Base-by-base conservation (phyloP, 2,888 invertebrate species). In the Heliconius cydno region DNA sequence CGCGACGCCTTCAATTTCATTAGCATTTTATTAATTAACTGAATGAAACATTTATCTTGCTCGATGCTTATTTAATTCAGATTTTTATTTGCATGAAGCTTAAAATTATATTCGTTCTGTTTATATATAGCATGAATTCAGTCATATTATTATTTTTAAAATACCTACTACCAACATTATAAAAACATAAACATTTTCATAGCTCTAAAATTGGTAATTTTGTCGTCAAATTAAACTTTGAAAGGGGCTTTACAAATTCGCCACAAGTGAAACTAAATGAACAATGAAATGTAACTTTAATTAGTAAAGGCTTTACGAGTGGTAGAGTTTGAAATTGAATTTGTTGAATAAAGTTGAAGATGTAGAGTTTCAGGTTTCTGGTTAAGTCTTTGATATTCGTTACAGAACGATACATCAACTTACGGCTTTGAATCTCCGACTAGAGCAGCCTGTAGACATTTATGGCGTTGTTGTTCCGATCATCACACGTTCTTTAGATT, bases 401-500 rank as follows among this genome's bases (percentile, higher is more conserved):
- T 83, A 87, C 91, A 98, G 98, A 98, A 98, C 90, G 98, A 98
- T 87, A 98, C 98, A 85, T 98, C 98, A 89, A 98, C 98, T n/a
- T 99, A 98, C 92, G 98, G 98, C 10, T 99, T 99, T 93, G 98
- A 99, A 94, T 98, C 98, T 38, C 98, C 98, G 72, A 98, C 98
- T 79, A 97, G 98, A 86, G 96, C 98, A 38, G 98, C 98, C 25
- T 99, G 99, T 91, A 98, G 99, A 88, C 99, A 99, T 94, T 96
- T 99, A 85, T 99, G 99, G 98, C 97, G 98, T 86, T 99, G 99
- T 93, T 98, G 98, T 92, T 97, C 98, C 77, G 99, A 99, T 91
- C 99, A 99, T 91, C 99, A 99, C 94, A 97, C 98, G 63, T 98
- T 98, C 95, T 98, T 98, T 95, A 96, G 98, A 81, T 95, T 98